phyloP scores from a whole-genome alignment of 2,888 invertebrate genomes.

The Conchocele bisecta region DNA sequence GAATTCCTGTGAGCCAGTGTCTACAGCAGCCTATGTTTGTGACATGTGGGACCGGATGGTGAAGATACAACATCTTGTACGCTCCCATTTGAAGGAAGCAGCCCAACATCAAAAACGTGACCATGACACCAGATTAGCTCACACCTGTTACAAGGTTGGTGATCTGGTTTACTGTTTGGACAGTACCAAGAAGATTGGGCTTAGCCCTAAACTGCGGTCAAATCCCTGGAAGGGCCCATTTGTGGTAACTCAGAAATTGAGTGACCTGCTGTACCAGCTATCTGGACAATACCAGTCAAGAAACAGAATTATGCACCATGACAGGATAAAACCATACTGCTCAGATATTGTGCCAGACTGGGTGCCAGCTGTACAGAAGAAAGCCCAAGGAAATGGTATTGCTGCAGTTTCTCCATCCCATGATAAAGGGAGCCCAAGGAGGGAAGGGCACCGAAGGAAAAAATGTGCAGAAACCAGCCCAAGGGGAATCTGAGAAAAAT shows the following conservation, averaged over 20 bases:
- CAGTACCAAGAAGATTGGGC: constrained; percentile 9
- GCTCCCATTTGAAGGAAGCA: not conserved
- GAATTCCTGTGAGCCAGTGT: not conserved
- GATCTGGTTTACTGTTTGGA: constrained; percentile 19
- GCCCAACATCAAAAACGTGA: constrained; percentile 22
- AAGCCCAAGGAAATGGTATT: too few species aligned
- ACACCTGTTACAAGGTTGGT: constrained; percentile 1
- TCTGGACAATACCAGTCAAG: not conserved
- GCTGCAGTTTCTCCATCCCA: too few species aligned
- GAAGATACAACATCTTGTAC: constrained; percentile 3
- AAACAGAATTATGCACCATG: constrained; percentile 9
- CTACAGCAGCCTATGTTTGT: constrained; percentile 12
- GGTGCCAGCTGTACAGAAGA: too few species aligned
- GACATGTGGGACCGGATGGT: constrained; percentile 12
- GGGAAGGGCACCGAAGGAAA: too few species aligned
- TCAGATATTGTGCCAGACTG: too few species aligned
- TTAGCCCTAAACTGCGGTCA: constrained; percentile 13
- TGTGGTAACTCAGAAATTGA: constrained; percentile 10
- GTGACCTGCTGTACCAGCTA: constrained; percentile 16
- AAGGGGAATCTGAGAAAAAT: too few species aligned
- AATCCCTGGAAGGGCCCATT: constrained; percentile 27
- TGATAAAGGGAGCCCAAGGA: too few species aligned
- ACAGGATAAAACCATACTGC: constrained; percentile 25
- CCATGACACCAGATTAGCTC: constrained; percentile 12
- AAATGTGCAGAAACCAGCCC: too few species aligned